Evolutionary conservation across 2,113 vertebrate genomes (phyloP).

Genomic region (Elephantulus edwardii): DNA sequence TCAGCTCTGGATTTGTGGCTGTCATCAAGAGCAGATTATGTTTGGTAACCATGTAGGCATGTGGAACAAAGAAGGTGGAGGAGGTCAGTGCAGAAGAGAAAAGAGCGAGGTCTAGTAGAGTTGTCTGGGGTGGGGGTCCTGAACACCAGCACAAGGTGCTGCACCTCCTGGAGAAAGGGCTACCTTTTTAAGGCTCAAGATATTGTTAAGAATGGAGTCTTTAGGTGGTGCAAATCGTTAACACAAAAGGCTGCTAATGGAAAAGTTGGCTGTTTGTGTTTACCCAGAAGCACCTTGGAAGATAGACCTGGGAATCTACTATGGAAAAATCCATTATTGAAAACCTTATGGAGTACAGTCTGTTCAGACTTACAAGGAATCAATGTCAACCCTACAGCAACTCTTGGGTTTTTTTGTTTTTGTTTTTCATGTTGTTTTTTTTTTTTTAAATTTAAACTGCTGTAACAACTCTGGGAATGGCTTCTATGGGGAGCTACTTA

Average conservation of each 20-base stretch:
- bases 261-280: neutral
- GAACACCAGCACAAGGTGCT: neutral
- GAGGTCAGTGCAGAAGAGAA: neutral
- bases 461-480: neutral
- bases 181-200: neutral
- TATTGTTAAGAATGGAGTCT: neutral
- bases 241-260: neutral
- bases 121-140: fast-evolving
- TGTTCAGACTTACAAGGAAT: neutral
- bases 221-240: neutral
- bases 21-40: neutral
- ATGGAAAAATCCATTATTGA: neutral
- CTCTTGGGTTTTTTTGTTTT: neutral
- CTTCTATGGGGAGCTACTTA: neutral
- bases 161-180: neutral
- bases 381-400: neutral
- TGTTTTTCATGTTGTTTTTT: no score
- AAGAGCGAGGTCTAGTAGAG: no score
- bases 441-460: no score
- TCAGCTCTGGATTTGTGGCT: neutral
- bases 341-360: neutral
- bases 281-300: neutral
- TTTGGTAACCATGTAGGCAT: neutral
- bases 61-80: neutral
- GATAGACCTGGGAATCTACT: neutral